Percentiles rank a stretch among this genome's conserved stretches.
Conservation (phyloP, 2,888 invertebrate species). For the Tipula confusa region DNA sequence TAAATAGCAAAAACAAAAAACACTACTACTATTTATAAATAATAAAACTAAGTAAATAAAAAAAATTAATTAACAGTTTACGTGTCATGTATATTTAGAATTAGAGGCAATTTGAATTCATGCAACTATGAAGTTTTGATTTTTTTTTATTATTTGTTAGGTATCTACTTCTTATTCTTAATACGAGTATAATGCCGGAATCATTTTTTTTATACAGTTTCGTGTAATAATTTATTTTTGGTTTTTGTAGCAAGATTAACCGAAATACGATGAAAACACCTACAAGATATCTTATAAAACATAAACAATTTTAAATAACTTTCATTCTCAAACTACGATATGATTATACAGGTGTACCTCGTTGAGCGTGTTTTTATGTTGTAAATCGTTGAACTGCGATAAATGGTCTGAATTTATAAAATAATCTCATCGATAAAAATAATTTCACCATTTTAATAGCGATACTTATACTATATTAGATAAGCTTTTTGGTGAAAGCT, state of each 20-base stretch:
- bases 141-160: background rate
- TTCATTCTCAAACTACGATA: background rate
- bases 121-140: background rate
- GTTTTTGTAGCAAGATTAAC: background rate
- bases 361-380: background rate
- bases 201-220: background rate
- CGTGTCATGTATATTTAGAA: conserved; percentile 3
- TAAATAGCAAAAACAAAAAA: background rate
- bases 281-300: background rate
- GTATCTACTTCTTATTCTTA: background rate
- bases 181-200: background rate
- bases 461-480: too few relatives aligned
- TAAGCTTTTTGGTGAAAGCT: too few relatives aligned
- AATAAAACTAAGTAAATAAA: background rate
- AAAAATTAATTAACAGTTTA: conserved; percentile 15
- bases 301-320: background rate
- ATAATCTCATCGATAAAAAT: too few relatives aligned
- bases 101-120: background rate
- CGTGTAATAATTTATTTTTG: background rate
- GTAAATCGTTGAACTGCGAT: background rate
- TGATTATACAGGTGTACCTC: background rate
- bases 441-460: too few relatives aligned
- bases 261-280: background rate
- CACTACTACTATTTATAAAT: background rate
- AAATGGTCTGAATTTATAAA: too few relatives aligned